Evolutionary conservation across 2,797 vertebrate genomes (phyloP).

Genomic region (Sciurus vulgaris): DNA sequence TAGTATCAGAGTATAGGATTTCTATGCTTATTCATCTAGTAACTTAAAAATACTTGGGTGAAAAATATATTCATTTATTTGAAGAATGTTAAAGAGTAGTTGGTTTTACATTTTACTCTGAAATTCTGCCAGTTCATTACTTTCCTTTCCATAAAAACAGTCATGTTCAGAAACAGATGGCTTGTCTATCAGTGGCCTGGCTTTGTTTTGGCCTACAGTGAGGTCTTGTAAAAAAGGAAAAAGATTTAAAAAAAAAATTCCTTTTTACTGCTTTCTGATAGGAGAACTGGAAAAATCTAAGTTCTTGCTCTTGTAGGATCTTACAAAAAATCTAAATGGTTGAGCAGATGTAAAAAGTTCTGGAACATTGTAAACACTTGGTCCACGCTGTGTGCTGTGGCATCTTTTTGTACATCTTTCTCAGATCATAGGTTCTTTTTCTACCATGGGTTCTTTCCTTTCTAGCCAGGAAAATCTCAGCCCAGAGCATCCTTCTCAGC

Average conservation of each 20-base stretch:
- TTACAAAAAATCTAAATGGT: constrained; percentile 63
- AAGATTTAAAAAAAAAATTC: background rate
- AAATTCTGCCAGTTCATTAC: background rate
- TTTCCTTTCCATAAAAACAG: background rate
- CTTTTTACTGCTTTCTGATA: constrained; percentile 44
- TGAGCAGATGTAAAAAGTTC: constrained; percentile 58
- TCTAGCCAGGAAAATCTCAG: background rate
- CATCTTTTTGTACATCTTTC: background rate
- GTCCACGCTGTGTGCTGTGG: background rate
- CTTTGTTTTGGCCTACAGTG: constrained; percentile 33
- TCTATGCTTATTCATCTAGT: background rate
- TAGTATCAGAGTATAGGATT: background rate
- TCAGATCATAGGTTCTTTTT: background rate
- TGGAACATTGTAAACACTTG: background rate
- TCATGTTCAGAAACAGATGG: background rate
- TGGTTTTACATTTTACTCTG: constrained; percentile 41
- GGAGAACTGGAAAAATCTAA: constrained; percentile 62
- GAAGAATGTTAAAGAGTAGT: background rate
- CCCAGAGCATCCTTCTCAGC: background rate
- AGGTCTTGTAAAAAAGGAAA: constrained; percentile 61
- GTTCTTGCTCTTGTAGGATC: constrained; percentile 51
- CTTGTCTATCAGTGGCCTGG: background rate
- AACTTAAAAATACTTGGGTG: background rate
- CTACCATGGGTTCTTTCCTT: accelerated
- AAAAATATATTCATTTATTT: background rate